Evolutionary conservation across 2,888 invertebrate species (phyloP).

Genomic region (Platycheirus albimanus): DNA sequence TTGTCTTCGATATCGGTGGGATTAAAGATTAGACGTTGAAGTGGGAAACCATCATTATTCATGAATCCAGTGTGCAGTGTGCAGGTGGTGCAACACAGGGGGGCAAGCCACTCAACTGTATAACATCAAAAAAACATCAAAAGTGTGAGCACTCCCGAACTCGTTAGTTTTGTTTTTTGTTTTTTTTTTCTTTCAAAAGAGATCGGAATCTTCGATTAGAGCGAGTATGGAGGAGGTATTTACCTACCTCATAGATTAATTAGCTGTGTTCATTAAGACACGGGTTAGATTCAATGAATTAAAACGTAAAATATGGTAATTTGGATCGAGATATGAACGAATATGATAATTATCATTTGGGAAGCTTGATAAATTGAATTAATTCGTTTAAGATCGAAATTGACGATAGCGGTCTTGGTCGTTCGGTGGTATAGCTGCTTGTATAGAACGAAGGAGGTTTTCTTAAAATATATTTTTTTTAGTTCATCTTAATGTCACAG

Average conservation of each 20-base stretch:
- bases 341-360: constrained; percentile 41
- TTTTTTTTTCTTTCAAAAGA: constrained; percentile 8
- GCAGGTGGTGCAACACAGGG: constrained; percentile 33
- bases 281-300: constrained; percentile 34
- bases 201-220: constrained; percentile 27
- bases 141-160: constrained; percentile 22
- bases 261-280: constrained; percentile 47
- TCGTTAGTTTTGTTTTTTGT: constrained; percentile 5
- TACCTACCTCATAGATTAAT: constrained; percentile 47
- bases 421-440: too few species aligned
- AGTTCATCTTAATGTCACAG: neutral
- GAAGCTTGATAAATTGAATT: constrained; percentile 54
- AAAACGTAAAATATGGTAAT: constrained; percentile 61
- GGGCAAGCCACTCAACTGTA: constrained; percentile 1
- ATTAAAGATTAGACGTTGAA: neutral
- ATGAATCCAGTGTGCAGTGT: neutral
- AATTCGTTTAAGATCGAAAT: constrained; percentile 37
- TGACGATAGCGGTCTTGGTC: constrained; percentile 3
- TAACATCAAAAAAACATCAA: neutral
- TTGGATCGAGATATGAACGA: constrained; percentile 33
- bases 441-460: constrained; percentile 3
- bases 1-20: too few species aligned
- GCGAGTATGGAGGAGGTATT: constrained; percentile 21
- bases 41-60: constrained; percentile 4
- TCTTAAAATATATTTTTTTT: neutral